Evolutionary conservation across 2,888 invertebrate species (phyloP), one percentile per base, ranked within the genome.

Genomic region (Melinopterus prodromus): DNA sequence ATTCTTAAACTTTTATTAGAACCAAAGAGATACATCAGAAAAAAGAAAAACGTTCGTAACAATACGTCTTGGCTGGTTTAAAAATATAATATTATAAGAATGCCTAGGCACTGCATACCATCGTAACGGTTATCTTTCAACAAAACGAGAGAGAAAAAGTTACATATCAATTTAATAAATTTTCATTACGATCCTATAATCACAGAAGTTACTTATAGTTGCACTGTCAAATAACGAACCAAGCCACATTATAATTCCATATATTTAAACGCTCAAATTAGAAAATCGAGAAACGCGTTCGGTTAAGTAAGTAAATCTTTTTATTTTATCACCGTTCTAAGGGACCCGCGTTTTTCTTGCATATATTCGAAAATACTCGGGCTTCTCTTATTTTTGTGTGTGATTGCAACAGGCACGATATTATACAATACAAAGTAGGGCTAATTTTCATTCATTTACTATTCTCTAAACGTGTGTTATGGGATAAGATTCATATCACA

Each of bases 101-200:
- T 88, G 87, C 88, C 88, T 88, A 89, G 88, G 89, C 89, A 88
- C 88, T 88, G 88, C 85, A 86, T 86, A 86, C 12, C 53, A 53
- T 53, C 53, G 53, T 53, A 53, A 53, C 86, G 85, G 82, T 84
- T 85, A 84, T 84, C 85, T 86, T 85, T 83, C 84, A 86, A 85
- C 84, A 53, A 85, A 86, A 79, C 35, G 37, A 71, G 15, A 71
- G 15, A 80, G 79, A 85, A 86, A 81, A 84, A 82, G 83, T 84
- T 83, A 86, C 85, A 85, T 83, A 85, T 84, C 86, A 75, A 77
- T 85, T 86, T 83, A 77, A 80, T 84, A 86, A 84, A 86, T 86
- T 86, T 87, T 86, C 86, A 86, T 85, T 86, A 88, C 87, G 87
- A 88, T 87, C 53, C 86, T 86, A 86, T 86, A 88, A 88, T 88